Percentiles rank a stretch among this genome's conserved stretches.
Evolutionary conservation across 2,797 vertebrate species (phyloP).

Genomic region (Tangara arthus): DNA sequence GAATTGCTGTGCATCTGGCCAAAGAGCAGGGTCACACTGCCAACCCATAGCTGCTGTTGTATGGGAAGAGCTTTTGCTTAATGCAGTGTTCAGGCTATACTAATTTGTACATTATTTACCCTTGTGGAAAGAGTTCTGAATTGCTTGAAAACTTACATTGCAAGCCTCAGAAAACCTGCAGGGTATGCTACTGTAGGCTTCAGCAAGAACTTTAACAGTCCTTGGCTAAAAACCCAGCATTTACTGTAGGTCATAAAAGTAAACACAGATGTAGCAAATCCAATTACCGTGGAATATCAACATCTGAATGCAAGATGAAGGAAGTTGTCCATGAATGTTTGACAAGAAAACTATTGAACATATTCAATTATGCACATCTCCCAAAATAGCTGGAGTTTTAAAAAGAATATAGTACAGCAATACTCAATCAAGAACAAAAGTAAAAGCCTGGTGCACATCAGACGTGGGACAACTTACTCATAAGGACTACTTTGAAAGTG

Average conservation of each 20-base stretch:
- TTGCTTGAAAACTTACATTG: background rate
- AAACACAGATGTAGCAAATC: constrained; percentile 1
- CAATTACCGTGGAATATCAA: constrained; percentile 46
- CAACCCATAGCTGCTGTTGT: background rate
- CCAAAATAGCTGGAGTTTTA: constrained; percentile 57
- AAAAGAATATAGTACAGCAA: constrained; percentile 37
- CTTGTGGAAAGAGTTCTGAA: background rate
- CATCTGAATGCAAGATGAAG: constrained; percentile 46
- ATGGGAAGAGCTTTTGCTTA: background rate
- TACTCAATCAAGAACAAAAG: constrained; percentile 62
- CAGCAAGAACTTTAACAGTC: background rate
- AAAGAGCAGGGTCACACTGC: background rate
- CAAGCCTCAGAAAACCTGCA: background rate
- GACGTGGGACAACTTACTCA: constrained; percentile 5
- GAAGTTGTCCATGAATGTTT: constrained; percentile 15
- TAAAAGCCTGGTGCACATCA: constrained; percentile 25
- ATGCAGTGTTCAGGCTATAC: background rate
- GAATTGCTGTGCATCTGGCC: background rate
- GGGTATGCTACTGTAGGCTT: background rate
- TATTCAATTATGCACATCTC: constrained; percentile 62
- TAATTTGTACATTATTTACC: background rate
- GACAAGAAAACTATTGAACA: constrained; percentile 56
- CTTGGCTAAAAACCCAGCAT: background rate
- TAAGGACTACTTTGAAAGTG: constrained; percentile 33
- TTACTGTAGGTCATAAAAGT: constrained; percentile 5